Conservation (phyloP, 2,888 invertebrate species). For the Pseudococcus jackbeardsleyi region DNA sequence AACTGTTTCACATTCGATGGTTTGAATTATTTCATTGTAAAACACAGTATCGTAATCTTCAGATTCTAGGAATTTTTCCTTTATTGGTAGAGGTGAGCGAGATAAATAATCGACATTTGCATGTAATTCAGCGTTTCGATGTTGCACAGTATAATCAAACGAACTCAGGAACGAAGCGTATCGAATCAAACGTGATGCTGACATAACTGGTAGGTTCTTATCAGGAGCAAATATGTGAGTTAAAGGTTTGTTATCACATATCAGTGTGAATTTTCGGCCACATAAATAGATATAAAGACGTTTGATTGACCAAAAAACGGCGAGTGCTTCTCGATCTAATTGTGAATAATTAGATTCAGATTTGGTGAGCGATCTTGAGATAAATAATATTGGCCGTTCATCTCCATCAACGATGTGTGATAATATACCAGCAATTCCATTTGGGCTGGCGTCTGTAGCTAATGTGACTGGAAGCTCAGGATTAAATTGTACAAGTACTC, state of each 20-base stretch:
- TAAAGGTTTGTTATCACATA: too few species aligned
- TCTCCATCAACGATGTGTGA: constrained; percentile 64
- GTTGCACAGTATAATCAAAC: too few species aligned
- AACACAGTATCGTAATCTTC: too few species aligned
- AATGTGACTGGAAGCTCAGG: constrained; percentile 65
- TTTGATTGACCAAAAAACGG: constrained; percentile 61
- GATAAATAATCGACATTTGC: constrained; percentile 66
- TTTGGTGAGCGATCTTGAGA: constrained; percentile 65
- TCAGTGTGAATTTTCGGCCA: too few species aligned
- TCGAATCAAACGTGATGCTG: too few species aligned
- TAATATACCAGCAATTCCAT: too few species aligned
- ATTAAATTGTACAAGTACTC: too few species aligned
- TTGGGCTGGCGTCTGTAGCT: constrained; percentile 64
- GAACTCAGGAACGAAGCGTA: too few species aligned
- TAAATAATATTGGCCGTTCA: constrained; percentile 66
- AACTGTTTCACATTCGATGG: too few species aligned
- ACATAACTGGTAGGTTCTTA: too few species aligned
- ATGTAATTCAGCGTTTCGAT: constrained; percentile 65
- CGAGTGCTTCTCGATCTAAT: constrained; percentile 66
- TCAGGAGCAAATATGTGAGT: constrained; percentile 49
- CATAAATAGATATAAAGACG: constrained; percentile 15
- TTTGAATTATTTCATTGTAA: too few species aligned
- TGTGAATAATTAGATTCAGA: constrained; percentile 65
- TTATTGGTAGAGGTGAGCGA: not conserved
- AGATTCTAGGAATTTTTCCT: not conserved